Base-by-base conservation (phyloP, 2,888 invertebrate species). In the Stegophylla sp. region DNA sequence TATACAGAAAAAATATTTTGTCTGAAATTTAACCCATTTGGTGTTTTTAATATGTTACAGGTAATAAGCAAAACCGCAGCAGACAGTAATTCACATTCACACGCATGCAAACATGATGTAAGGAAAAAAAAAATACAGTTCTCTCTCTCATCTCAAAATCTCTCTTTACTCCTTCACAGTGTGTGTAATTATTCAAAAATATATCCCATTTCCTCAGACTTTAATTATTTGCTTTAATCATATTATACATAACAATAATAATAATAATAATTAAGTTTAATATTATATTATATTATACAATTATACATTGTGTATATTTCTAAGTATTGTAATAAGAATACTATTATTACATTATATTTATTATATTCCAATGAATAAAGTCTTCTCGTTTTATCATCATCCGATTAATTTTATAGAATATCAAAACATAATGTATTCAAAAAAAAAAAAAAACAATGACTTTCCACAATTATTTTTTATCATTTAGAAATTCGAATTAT, bases 11-110 rank as follows among this genome's bases (percentile, higher is more conserved):
- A n/a, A n/a, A n/a, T n/a, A n/a, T n/a, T n/a, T n/a, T n/a, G n/a
- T n/a, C n/a, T n/a, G 12, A 23, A 45, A 17, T 45, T 67, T 56
- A 56, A 26, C 23, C n/a, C 28, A 56, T 59, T 51, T 3, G 28
- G 9, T 69, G 9, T 61, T 12, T 41, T 23, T 23, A n/a, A 48
- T 59, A 26, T 69, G 17, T 71, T 51, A n/a, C 51, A 79, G 79
- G 79, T 41, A 71, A 79, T 69, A 79, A 79, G 79, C 71, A 79
- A 71, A 63, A 48, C 48, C 79, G 71, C 59, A 79, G 51, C 79
- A 79, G 71, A n/a, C 79, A 79, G 63, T 79, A 79, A 79, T 34
- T 15, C 48, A 63, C 61, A 48, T 15, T n/a, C 28, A 34, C 75
- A 4, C 51, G 41, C 48, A 2, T 41, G 53, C 43, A 64, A 76